Percentiles rank a stretch among this genome's conserved stretches.
phyloP scores from a whole-genome alignment of 2,888 invertebrate species.

The Abrostola tripartita region DNA sequence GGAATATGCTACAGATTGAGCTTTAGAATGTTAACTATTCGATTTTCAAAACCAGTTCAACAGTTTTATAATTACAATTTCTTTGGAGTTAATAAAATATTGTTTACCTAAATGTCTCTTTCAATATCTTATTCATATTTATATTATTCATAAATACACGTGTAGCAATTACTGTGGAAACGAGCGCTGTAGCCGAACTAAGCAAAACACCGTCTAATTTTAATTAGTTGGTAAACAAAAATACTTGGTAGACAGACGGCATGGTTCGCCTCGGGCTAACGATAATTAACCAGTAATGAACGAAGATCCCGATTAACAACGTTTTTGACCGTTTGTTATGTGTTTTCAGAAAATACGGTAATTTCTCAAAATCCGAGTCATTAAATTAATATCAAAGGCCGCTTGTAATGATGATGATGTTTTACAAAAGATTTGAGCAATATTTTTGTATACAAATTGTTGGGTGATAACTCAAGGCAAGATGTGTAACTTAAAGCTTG shows the following conservation, averaged over 20 bases:
- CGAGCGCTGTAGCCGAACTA: slow-evolving; percentile 59
- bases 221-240: slow-evolving; percentile 83
- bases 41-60: background rate
- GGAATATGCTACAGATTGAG: no score
- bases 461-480: no score
- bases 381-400: slow-evolving; percentile 73
- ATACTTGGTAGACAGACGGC: slow-evolving; percentile 70
- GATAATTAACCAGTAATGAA: slow-evolving; percentile 79
- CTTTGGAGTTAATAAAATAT: background rate
- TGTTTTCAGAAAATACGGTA: slow-evolving; percentile 37
- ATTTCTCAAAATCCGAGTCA: slow-evolving; percentile 61
- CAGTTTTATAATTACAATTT: background rate
- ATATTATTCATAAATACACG: slow-evolving; percentile 58
- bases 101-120: background rate
- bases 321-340: slow-evolving; percentile 68
- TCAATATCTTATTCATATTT: background rate
- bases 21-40: background rate
- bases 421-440: slow-evolving; percentile 35
- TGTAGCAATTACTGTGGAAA: slow-evolving; percentile 74
- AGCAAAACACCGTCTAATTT: slow-evolving; percentile 67
- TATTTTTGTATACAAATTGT: slow-evolving; percentile 30
- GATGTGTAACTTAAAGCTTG: no score
- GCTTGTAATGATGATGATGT: slow-evolving; percentile 52
- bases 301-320: slow-evolving; percentile 72
- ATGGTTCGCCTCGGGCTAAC: slow-evolving; percentile 69